Percentiles rank a stretch among this genome's conserved stretches.
Evolutionary conservation across 2,888 invertebrate species (phyloP).

Genomic region (Malachius bipustulatus): DNA sequence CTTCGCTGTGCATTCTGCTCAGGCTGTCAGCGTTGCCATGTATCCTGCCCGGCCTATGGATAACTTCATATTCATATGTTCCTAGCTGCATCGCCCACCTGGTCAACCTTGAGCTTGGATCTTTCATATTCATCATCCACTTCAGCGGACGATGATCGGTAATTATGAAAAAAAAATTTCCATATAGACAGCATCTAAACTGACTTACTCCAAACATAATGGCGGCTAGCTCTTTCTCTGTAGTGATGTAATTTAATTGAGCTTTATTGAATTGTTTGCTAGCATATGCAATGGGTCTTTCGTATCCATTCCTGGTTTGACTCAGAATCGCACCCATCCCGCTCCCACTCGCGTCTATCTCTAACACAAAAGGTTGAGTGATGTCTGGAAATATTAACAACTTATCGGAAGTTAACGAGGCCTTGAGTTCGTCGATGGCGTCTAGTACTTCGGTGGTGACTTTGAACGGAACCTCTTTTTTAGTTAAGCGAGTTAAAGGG

Average conservation of each 20-base stretch:
- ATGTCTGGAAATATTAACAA: slow-evolving; percentile 19
- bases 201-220: slow-evolving; percentile 3
- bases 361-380: slow-evolving; percentile 19
- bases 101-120: no score
- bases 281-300: slow-evolving; percentile 4
- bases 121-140: no score
- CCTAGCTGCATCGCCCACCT: no score
- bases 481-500: slow-evolving; percentile 18
- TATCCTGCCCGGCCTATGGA: neutral
- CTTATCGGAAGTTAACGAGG: neutral
- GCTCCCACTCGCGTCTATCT: slow-evolving; percentile 19
- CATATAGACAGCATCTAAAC: slow-evolving; percentile 7
- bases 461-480: slow-evolving; percentile 19
- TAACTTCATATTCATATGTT: neutral
- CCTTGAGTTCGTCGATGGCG: slow-evolving; percentile 7
- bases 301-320: neutral
- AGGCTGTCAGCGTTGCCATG: no score
- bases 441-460: slow-evolving; percentile 16
- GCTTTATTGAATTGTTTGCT: slow-evolving; percentile 9
- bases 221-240: slow-evolving; percentile 2
- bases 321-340: slow-evolving; percentile 6
- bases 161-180: no score
- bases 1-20: slow-evolving; percentile 1
- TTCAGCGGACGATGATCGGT: no score
- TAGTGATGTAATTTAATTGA: slow-evolving; percentile 4